A percentile compares a stretch with the other conserved stretches of the same genome.
phyloP scores from a whole-genome alignment of 2,888 invertebrate genomes.

The Drosophila nr. medialis region DNA sequence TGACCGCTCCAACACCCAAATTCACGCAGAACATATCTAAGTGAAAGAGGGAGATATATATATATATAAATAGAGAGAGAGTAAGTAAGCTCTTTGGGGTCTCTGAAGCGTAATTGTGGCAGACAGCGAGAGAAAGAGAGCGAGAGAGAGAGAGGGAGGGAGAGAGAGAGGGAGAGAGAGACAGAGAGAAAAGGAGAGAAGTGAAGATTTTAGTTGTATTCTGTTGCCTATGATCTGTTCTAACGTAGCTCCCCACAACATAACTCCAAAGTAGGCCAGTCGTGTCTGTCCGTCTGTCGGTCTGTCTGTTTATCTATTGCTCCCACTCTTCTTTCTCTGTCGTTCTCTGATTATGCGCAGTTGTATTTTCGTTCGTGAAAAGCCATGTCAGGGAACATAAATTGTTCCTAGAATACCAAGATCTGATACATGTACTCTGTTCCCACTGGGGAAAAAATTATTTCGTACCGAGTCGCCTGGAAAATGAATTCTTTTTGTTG shows the following conservation, averaged over 20 bases:
- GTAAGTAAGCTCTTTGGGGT: neutral
- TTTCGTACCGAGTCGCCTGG: neutral
- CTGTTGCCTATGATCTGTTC: constrained; percentile 25
- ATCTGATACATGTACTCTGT: neutral
- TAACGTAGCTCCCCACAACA: constrained; percentile 16
- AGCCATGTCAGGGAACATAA: constrained; percentile 2
- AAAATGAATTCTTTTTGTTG: neutral
- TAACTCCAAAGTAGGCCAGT: constrained; percentile 48
- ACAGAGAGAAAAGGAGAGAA: neutral
- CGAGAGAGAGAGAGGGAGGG: neutral
- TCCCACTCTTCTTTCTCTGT: constrained; percentile 12
- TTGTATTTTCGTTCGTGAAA: constrained; percentile 1
- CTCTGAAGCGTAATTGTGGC: neutral
- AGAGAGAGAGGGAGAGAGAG: too few species aligned
- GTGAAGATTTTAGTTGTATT: constrained; percentile 20
- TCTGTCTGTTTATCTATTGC: constrained; percentile 37
- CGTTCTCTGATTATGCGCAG: constrained; percentile 27
- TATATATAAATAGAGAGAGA: neutral
- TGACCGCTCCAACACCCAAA: constrained; percentile 20
- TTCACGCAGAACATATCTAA: constrained; percentile 16
- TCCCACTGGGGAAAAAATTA: neutral
- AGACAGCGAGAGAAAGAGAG: neutral
- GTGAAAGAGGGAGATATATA: neutral
- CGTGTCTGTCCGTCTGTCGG: constrained; percentile 20
- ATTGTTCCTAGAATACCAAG: neutral